phyloP scores from a whole-genome alignment of 1,140 invertebrate species.

The Drosophila lowei region DNA sequence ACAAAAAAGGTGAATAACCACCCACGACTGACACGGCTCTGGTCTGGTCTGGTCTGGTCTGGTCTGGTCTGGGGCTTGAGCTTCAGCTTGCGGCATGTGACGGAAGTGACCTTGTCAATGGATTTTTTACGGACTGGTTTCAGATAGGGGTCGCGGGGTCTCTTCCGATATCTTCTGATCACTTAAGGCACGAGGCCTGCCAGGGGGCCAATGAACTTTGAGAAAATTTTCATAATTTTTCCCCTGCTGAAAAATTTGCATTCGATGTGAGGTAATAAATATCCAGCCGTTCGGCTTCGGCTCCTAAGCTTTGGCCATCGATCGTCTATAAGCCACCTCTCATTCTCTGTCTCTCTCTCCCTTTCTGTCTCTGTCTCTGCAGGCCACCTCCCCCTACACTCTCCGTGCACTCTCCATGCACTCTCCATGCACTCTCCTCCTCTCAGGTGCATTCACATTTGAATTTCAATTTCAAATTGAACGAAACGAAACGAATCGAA shows the following conservation, averaged over 20 bases:
- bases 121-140: slow-evolving; percentile 52
- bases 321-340: slow-evolving; percentile 35
- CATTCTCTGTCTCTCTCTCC: no score
- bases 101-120: slow-evolving; percentile 79
- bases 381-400: slow-evolving; percentile 2
- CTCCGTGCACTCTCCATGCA: background rate
- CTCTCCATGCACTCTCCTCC: background rate
- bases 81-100: slow-evolving; percentile 35
- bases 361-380: background rate
- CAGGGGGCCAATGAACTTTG: slow-evolving; percentile 56
- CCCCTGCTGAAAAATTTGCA: slow-evolving; percentile 57
- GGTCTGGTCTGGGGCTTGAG: background rate
- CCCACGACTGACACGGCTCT: slow-evolving; percentile 46
- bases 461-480: slow-evolving; percentile 73
- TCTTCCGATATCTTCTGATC: slow-evolving; percentile 21
- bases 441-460: slow-evolving; percentile 60
- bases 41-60: background rate
- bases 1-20: slow-evolving; percentile 71
- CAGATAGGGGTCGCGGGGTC: slow-evolving; percentile 21
- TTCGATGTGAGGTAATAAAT: slow-evolving; percentile 76
- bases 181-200: slow-evolving; percentile 45
- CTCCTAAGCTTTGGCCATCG: slow-evolving; percentile 53
- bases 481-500: slow-evolving; percentile 49
- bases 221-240: slow-evolving; percentile 58
- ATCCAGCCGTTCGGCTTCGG: slow-evolving; percentile 59